Base-by-base conservation (phyloP, 1,140 invertebrate genomes). In the Drosophila repleta region DNA sequence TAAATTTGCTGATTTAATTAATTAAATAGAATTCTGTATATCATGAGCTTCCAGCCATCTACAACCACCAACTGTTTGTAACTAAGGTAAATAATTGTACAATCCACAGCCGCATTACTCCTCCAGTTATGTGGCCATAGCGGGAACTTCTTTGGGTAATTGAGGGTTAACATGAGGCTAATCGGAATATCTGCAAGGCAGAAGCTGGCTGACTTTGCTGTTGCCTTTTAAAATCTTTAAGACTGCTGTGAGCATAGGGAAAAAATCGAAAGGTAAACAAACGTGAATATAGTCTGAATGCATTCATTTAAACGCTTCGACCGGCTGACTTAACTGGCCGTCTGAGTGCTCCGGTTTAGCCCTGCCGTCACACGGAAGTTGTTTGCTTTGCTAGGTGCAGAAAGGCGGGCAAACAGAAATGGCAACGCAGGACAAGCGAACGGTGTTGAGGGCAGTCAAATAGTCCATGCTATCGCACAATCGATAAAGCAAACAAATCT, bases 21-120 rank as follows among this genome's bases (percentile, higher is more conserved):
- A 88, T 88, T 76, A 83, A 88, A 87, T 73, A 88, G 60, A 79
- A 67, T 88, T 74, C 26, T 56, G 58, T 62, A 51, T 68, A 56
- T 41, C 53, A 64, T 58, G 62, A 62, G 29, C 13, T 26, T n/a
- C 24, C 43, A 18, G 39, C 35, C 21, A 32, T 10, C 4, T 11
- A 2, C 7, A 11, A 17, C 20, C 13, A 32, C 1, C 7, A 51
- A 51, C 46, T 51, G 8, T n/a, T 6, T 4, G n/a, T 46, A n/a
- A n/a, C 11, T 24, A 15, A 48, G 11, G 18, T 18, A 2, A 2
- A 46, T 20, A 43, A 7, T 11, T 11, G 2, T 13, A 37, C 8
- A 2, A 4, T 6, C 39, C 17, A 7, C 4, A 17, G 6, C 15
- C 6, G 17, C 17, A 15, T 17, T 8, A 17, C 8, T 43, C 7